A percentile compares a stretch with the other conserved stretches of the same genome.
Conservation (phyloP, 2,113 vertebrate species). For the Odocoileus hemionus region DNA sequence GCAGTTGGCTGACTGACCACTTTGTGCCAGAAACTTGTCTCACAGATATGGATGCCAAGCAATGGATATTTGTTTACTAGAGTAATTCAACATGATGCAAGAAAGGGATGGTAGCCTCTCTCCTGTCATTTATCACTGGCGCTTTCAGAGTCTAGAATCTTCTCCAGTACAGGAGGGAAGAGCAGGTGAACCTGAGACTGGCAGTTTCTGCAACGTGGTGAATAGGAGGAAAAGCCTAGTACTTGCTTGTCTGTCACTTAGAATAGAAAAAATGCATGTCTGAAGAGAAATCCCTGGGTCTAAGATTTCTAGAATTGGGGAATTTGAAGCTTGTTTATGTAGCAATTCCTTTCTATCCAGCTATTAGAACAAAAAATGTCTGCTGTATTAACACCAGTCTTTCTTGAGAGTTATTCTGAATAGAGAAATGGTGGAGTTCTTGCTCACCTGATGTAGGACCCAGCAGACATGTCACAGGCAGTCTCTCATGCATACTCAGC, state of each 20-base stretch:
- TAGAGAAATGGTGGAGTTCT: background rate
- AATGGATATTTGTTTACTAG: background rate
- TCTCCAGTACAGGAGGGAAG: background rate
- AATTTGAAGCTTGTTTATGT: background rate
- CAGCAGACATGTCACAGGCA: accelerated
- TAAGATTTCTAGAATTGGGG: background rate
- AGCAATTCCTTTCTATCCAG: background rate
- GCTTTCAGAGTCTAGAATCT: background rate
- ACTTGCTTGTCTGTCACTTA: background rate
- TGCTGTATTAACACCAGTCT: background rate
- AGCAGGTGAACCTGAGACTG: background rate
- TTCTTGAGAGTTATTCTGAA: background rate
- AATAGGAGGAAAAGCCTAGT: background rate
- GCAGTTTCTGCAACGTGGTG: background rate
- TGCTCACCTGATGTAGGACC: background rate
- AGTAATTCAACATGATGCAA: background rate
- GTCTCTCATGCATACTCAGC: background rate
- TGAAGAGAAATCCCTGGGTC: background rate
- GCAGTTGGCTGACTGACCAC: background rate
- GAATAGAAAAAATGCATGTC: background rate
- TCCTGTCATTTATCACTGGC: background rate
- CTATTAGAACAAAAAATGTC: background rate
- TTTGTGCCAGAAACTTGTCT: background rate
- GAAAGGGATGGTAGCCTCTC: background rate
- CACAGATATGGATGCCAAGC: background rate